Evolutionary conservation across 2,888 invertebrate species (phyloP), one percentile per base, ranked within the genome.

Genomic region (Sclerodermus sp.): DNA sequence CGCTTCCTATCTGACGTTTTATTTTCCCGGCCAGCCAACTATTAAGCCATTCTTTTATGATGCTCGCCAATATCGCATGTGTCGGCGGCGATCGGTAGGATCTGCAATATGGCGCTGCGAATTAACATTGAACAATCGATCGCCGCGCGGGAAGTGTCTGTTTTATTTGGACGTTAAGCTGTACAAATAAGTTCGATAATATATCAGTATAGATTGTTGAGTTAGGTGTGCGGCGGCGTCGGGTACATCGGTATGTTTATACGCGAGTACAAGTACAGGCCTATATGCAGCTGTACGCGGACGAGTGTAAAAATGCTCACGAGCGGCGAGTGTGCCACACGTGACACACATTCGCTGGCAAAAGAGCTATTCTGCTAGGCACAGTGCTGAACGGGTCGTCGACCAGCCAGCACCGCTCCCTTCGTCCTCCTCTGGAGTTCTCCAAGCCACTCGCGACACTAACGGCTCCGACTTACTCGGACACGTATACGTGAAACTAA

Each of bases 331-430:
- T 55, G 48, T 43, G 60, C 58, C 65, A 66, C 67, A 64, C 66
- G 68, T 69, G 71, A 71, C 71, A 71, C 65, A 71, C 70, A 70
- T 71, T 70, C 59, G 66, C 62, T 64, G 61, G 67, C 64, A 61
- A 70, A 69, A 69, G 68, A 68, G 70, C 68, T 70, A 70, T 68
- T 70, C 70, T 64, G 66, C 63, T 67, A 69, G 68, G 55, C 68
- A 68, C 70, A 62, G 62, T 62, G 59, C 64, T 67, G 62, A 52
- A 53, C 47, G 58, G 70, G 68, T 70, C 70, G 60, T 56, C 55
- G 70, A 66, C 70, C 69, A 49, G 47, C 47, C 50, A 42, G 45
- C 49, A 23, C 40, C 15, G 34, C 42, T 38, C 46, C 23, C 8
- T 23, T 23, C 23, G 23, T 8, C 3, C 23, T 23, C 23, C 23